phyloP scores from a whole-genome alignment of 2,113 vertebrate genomes.

The Erythrocercus mccallii region DNA sequence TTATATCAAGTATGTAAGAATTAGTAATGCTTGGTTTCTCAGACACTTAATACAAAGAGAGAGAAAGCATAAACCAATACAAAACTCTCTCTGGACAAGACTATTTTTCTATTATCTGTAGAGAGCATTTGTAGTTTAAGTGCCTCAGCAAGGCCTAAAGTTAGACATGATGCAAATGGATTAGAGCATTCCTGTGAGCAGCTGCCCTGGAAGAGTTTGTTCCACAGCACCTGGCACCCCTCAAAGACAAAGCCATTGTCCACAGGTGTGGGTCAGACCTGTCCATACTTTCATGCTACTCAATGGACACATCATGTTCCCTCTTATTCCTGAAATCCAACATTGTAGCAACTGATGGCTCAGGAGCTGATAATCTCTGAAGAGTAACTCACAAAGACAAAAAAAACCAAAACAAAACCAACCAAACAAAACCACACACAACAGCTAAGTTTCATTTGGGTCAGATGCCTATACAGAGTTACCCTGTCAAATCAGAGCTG shows the following conservation, averaged over 20 bases:
- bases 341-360: neutral
- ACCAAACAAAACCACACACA: too few species aligned
- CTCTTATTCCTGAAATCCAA: neutral
- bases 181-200: neutral
- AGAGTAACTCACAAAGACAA: neutral
- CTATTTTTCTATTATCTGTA: neutral
- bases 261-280: neutral
- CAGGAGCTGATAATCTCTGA: neutral
- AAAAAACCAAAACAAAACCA: too few species aligned
- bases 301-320: neutral
- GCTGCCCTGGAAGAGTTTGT: neutral
- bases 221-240: neutral
- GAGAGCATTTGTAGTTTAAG: neutral
- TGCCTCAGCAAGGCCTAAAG: neutral
- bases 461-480: neutral
- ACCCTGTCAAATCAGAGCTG: neutral
- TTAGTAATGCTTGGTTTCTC: neutral
- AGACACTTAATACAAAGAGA: neutral
- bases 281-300: rapidly evolving
- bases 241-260: neutral
- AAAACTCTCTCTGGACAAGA: neutral
- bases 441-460: neutral
- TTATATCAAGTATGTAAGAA: neutral
- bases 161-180: neutral
- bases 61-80: neutral